A percentile compares a stretch with the other conserved stretches of the same genome.
Conservation (phyloP, 2,113 vertebrate genomes). For the Chaetorhynchus papuensis region DNA sequence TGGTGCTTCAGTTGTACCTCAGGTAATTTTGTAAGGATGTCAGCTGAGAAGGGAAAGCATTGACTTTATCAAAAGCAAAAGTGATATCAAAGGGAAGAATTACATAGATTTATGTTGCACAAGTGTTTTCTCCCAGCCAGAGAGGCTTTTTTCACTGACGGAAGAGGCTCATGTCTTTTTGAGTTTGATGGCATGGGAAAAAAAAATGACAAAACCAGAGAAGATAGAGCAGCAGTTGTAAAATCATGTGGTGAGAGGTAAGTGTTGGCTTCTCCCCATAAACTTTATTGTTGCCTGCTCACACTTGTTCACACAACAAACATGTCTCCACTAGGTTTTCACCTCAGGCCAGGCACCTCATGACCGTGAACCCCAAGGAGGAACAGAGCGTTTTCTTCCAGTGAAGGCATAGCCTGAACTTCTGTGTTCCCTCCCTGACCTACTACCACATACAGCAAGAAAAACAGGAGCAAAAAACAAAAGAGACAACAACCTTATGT, state of each 20-base stretch:
- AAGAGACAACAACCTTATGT: not conserved
- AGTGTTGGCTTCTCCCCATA: not conserved
- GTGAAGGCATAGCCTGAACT: not conserved
- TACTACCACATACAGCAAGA: not conserved
- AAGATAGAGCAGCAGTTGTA: not conserved
- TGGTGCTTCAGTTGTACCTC: not conserved
- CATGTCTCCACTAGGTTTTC: conserved; percentile 9
- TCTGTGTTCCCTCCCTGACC: not conserved
- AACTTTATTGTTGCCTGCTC: not conserved
- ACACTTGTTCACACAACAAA: conserved; percentile 1
- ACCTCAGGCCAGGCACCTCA: not conserved
- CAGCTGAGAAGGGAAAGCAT: not conserved
- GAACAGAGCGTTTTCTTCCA: not conserved
- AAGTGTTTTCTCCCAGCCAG: not conserved
- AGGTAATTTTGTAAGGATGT: not conserved
- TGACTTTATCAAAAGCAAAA: not conserved
- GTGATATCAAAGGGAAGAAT: not conserved
- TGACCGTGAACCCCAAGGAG: not conserved
- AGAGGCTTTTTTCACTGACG: not conserved
- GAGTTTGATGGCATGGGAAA: not conserved
- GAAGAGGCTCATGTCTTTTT: not conserved
- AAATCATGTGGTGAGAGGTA: not conserved
- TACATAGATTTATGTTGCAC: not conserved
- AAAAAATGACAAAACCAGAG: not conserved
- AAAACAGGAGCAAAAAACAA: not conserved